A percentile compares a stretch with the other conserved stretches of the same genome.
Conservation (phyloP, 2,113 vertebrate genomes). For the Cyanistes caeruleus region DNA sequence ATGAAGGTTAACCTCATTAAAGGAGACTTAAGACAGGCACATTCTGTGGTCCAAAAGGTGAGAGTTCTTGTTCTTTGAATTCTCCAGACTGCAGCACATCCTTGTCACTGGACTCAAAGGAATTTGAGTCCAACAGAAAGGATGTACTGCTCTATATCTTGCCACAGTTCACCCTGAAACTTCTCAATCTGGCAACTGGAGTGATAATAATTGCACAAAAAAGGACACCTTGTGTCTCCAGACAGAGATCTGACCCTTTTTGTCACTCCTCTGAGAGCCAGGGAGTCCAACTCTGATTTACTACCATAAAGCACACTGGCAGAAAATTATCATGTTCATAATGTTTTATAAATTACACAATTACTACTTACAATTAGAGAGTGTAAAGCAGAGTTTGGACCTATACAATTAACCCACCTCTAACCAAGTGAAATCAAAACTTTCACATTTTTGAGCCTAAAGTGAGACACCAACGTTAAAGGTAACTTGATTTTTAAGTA, state of each 20-base stretch:
- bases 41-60: neutral
- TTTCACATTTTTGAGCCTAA: neutral
- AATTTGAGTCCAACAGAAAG: neutral
- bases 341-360: neutral
- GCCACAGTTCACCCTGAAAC: neutral
- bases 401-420: neutral
- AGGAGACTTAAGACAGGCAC: neutral
- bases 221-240: neutral
- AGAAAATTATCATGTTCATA: neutral
- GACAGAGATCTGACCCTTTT: neutral
- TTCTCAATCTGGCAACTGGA: neutral
- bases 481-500: neutral
- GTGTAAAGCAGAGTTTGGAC: neutral
- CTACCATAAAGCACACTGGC: neutral
- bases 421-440: neutral
- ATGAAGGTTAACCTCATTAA: neutral
- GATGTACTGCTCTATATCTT: neutral
- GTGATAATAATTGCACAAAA: neutral
- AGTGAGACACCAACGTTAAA: neutral
- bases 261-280: neutral
- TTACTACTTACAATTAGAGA: neutral
- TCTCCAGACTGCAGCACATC: neutral
- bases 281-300: neutral
- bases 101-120: neutral
- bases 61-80: neutral